phyloP scores from a whole-genome alignment of 2,888 invertebrate species.

The Lepetodrilus schrolli region DNA sequence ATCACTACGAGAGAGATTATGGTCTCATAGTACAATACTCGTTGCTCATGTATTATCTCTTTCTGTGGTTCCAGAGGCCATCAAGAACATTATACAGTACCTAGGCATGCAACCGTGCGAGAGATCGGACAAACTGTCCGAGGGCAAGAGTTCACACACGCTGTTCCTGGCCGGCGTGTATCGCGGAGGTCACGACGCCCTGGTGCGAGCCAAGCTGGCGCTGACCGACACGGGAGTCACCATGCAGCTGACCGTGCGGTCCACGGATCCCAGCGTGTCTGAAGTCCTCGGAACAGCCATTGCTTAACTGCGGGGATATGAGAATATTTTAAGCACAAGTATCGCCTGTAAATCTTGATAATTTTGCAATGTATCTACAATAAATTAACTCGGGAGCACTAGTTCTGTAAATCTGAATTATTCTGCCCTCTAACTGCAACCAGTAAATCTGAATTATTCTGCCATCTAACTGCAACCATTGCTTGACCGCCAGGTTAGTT shows the following conservation, averaged over 20 bases:
- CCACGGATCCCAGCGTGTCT: constrained; percentile 88
- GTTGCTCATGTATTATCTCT: too few species aligned
- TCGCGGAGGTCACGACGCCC: constrained; percentile 91
- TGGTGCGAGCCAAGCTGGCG: constrained; percentile 89
- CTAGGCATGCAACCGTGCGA: constrained; percentile 90
- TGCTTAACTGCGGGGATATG: too few species aligned
- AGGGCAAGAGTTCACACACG: constrained; percentile 87
- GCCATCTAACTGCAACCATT: too few species aligned
- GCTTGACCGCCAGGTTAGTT: too few species aligned
- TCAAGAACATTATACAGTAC: constrained; percentile 87
- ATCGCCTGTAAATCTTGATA: too few species aligned
- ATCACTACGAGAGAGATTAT: too few species aligned
- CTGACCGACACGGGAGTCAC: constrained; percentile 86
- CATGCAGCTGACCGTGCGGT: constrained; percentile 93
- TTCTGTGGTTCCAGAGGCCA: constrained; percentile 80
- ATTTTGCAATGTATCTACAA: too few species aligned
- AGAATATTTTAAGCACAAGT: not conserved
- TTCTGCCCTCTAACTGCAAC: too few species aligned
- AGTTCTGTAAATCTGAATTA: too few species aligned
- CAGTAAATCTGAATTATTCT: too few species aligned
- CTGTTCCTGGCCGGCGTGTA: constrained; percentile 89
- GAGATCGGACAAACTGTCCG: constrained; percentile 86
- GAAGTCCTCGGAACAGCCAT: constrained; percentile 82
- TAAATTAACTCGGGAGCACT: too few species aligned
- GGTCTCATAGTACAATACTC: too few species aligned